Percentiles rank a stretch among this genome's conserved stretches.
Conservation (phyloP, 2,113 vertebrate genomes). For the Jacana jacana region DNA sequence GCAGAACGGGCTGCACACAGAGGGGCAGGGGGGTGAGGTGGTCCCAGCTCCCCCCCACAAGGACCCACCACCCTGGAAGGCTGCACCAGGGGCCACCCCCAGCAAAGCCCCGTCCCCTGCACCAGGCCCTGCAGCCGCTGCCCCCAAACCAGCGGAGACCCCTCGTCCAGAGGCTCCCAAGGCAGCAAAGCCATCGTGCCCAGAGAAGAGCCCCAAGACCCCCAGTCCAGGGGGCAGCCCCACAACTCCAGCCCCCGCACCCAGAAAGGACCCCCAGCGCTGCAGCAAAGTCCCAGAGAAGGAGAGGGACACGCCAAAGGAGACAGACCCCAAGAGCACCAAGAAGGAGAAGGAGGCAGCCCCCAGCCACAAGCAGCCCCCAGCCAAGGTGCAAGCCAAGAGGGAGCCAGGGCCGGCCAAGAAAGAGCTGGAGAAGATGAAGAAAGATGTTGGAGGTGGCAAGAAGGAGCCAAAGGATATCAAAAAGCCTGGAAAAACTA, state of each 20-base stretch:
- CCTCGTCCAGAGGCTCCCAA: background rate
- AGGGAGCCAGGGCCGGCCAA: background rate
- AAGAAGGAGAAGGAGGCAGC: background rate
- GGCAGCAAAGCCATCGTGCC: background rate
- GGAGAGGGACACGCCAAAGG: background rate
- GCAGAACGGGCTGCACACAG: constrained; percentile 33
- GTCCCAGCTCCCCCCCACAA: background rate
- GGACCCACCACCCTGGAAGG: background rate
- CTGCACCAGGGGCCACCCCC: background rate
- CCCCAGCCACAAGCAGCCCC: background rate
- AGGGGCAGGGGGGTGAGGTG: background rate
- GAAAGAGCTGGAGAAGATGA: background rate
- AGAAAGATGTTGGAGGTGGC: background rate
- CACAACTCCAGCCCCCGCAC: background rate
- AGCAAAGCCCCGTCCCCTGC: background rate
- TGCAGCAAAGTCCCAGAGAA: background rate
- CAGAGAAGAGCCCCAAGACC: background rate
- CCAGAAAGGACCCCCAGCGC: background rate
- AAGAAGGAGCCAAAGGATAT: background rate
- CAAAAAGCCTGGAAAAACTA: background rate
- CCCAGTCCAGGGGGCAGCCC: background rate
- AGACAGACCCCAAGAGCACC: background rate
- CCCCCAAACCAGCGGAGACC: background rate
- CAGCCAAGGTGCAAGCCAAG: background rate
- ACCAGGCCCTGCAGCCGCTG: background rate